Conservation (phyloP, 30 jellyfish, hydroid and myxozoan genomes). For the Aurelia sp. region DNA sequence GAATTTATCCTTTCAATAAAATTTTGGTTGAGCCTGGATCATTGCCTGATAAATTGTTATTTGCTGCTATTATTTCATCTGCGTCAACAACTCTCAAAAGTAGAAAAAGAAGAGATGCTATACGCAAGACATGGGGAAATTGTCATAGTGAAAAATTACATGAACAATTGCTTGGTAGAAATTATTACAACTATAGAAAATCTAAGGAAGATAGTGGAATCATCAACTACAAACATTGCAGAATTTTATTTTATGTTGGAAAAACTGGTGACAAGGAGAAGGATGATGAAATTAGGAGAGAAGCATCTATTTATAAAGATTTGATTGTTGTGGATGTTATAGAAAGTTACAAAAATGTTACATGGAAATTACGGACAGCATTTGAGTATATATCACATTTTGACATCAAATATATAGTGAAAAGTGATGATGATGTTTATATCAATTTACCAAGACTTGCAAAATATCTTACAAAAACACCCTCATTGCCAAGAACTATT, state of each 20-base stretch:
- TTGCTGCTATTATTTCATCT: conserved; percentile 38
- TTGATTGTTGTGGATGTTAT: conserved; percentile 36
- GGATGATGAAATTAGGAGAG: conserved; percentile 18
- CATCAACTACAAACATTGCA: conserved; percentile 26
- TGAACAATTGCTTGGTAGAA: not conserved
- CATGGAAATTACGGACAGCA: conserved; percentile 73
- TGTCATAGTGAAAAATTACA: not conserved
- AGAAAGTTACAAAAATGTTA: conserved; percentile 68
- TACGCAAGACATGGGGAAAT: conserved; percentile 81
- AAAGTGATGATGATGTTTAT: conserved; percentile 85
- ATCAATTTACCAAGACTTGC: conserved; percentile 59
- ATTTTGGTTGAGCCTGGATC: conserved; percentile 21
- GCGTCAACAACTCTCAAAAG: conserved; percentile 26
- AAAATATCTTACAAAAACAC: conserved; percentile 22
- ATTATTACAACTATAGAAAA: too few relatives aligned
- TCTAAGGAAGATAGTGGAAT: not conserved
- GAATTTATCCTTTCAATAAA: conserved; percentile 23
- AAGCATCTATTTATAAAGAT: conserved; percentile 58
- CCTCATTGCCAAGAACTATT: conserved; percentile 23
- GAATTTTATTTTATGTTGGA: conserved; percentile 66
- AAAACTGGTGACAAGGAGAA: conserved; percentile 11
- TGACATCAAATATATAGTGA: conserved; percentile 56
- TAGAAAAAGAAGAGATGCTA: conserved; percentile 59
- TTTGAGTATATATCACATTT: conserved; percentile 45
- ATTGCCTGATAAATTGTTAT: conserved; percentile 13